A percentile compares a stretch with the other conserved stretches of the same genome.
Conservation (phyloP, 2,888 invertebrate genomes). For the Drosophila meridiana region DNA sequence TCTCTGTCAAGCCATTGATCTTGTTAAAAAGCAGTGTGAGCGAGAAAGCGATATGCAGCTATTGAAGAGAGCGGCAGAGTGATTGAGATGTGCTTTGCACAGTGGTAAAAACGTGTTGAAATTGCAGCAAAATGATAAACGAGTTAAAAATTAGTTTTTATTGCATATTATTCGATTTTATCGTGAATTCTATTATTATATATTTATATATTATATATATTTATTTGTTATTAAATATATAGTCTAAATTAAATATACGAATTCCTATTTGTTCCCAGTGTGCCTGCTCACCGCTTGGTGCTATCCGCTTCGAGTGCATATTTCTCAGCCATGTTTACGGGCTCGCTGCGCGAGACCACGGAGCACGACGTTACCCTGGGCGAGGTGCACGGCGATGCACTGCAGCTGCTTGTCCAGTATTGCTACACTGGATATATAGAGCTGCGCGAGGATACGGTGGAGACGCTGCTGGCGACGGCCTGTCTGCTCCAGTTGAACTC, state of each 20-base stretch:
- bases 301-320: slow-evolving; percentile 97
- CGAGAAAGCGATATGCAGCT: slow-evolving; percentile 6
- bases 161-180: not conserved
- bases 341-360: slow-evolving; percentile 92
- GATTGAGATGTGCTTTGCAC: slow-evolving; percentile 47
- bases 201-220: no score
- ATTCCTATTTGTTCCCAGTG: not conserved
- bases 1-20: slow-evolving; percentile 24
- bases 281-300: slow-evolving; percentile 94
- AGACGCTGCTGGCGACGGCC: slow-evolving; percentile 94
- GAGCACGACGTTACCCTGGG: slow-evolving; percentile 93
- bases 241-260: no score
- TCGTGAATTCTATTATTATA: no score
- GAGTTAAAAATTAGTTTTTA: not conserved
- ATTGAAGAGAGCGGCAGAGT: slow-evolving; percentile 18
- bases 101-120: slow-evolving; percentile 17
- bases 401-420: slow-evolving; percentile 93
- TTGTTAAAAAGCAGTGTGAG: not conserved
- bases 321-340: slow-evolving; percentile 98
- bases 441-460: slow-evolving; percentile 95
- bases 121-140: not conserved
- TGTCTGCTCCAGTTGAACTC: slow-evolving; percentile 94
- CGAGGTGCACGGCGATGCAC: slow-evolving; percentile 93
- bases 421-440: slow-evolving; percentile 94
- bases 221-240: no score